A percentile compares a stretch with the other conserved stretches of the same genome.
Evolutionary conservation across 2,113 vertebrate genomes (phyloP).

Genomic region (Amia ocellicauda): DNA sequence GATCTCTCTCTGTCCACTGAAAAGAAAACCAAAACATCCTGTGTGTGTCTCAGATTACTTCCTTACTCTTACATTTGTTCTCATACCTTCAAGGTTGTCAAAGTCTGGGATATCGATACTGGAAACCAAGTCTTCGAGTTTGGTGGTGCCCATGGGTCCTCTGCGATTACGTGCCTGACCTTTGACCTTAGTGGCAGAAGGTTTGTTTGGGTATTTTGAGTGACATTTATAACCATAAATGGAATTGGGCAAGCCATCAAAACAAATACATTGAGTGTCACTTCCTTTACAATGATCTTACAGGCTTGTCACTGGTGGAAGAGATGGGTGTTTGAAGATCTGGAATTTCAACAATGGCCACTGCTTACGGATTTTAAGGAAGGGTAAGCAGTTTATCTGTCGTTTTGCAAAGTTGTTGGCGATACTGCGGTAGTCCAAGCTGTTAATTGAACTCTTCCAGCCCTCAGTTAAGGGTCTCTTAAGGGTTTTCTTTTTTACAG

Average conservation of each 20-base stretch:
- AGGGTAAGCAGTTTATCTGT: constrained; percentile 31
- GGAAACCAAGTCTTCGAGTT: constrained; percentile 66
- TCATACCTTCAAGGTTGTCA: constrained; percentile 54
- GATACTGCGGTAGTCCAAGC: not conserved
- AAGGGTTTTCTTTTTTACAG: constrained; percentile 40
- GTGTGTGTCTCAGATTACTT: too few relatives aligned
- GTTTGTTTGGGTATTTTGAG: constrained; percentile 29
- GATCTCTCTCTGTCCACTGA: too few relatives aligned
- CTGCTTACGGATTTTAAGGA: constrained; percentile 57
- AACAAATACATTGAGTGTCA: too few relatives aligned
- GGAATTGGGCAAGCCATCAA: too few relatives aligned
- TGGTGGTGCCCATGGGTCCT: constrained; percentile 42
- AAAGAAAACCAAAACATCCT: too few relatives aligned
- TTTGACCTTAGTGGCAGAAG: constrained; percentile 67
- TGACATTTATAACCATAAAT: too few relatives aligned
- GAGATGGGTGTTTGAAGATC: constrained; percentile 64
- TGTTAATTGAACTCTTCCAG: not conserved
- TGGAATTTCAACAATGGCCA: constrained; percentile 63
- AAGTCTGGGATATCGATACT: constrained; percentile 71
- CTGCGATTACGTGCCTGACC: constrained; percentile 63
- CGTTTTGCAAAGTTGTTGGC: too few relatives aligned
- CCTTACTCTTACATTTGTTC: too few relatives aligned
- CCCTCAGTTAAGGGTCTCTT: too few relatives aligned
- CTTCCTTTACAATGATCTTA: constrained; percentile 10
- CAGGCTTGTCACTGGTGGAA: constrained; percentile 65